Base-by-base conservation (phyloP, 2,113 vertebrate genomes). In the Toxotes chatareus region DNA sequence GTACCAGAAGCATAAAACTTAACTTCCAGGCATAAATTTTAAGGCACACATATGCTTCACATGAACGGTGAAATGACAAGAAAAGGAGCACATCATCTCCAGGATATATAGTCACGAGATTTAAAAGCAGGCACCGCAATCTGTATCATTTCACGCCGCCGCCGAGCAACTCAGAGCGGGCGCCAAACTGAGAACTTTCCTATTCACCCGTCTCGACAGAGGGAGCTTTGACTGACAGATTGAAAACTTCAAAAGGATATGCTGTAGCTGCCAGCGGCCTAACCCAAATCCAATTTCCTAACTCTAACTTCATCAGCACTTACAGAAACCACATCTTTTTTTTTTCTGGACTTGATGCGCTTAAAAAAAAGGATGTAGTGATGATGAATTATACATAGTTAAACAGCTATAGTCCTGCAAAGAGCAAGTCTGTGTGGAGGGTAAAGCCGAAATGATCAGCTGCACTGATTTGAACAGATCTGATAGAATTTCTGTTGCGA, bases 271-370 rank as follows among this genome's bases (percentile, higher is more conserved):
- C 47, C 85, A 83, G 79, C 16, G 19, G 57, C 61, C 49, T 62
- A 82, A 78, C 76, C 83, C 73, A 88, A 90, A 88, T 92, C 76
- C 78, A 84, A 88, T 87, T 86, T 86, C 85, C 85, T 70, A 65
- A 78, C 80, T 81, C 72, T 69, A 86, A 90, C 79, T 78, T 82
- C 70, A 73, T 49, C 86, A 83, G 84, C 81, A 76, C 76, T 86
- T 77, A 64, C n/a, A 85, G 79, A 85, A 85, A 75, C 82, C 77
- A 10, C 81, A 61, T 73, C 60, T 59, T 46, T 46, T 13, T 65
- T 38, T 27, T 36, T 44, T 60, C 27, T 32, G 46, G 46, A n/a
- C 44, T 38, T 42, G 21, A 56, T 19, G 13, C 47, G 31, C 38
- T 38, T 49, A 56, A 79, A 77, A 56, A 79, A 77, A 57, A 64